Percentiles rank a stretch among this genome's conserved stretches.
These are phyloP conservation scores for Metopolophium dirhodum DNA, from an alignment of 1,140 invertebrate genomes.

Conservation along the genomic window DNA sequence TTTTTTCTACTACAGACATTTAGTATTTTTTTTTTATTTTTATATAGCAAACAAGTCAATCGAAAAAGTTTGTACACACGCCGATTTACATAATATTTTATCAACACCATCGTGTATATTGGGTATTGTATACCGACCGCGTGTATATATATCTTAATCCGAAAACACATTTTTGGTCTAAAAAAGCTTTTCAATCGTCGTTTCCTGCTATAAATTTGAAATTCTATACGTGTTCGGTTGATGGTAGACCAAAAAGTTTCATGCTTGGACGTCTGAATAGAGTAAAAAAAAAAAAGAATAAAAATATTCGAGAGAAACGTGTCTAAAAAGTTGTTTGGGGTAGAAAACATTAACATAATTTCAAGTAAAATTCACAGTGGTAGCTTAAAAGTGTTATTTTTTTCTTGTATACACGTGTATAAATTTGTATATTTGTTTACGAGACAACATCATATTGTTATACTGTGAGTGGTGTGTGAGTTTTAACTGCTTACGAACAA, in stretches of 20 bases:
- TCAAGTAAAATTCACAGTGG: neutral
- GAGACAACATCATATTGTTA: neutral
- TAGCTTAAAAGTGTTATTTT: neutral
- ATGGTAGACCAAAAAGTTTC: constrained; percentile 34
- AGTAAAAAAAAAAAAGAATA: neutral
- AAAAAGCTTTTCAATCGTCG: constrained; percentile 14
- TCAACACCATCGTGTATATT: neutral
- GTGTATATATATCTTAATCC: constrained; percentile 41
- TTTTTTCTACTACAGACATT: neutral
- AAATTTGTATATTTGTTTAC: neutral
- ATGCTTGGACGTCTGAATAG: constrained; percentile 1
- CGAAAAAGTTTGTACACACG: neutral
- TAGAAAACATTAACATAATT: neutral
- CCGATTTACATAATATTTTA: constrained; percentile 45
- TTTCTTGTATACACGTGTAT: neutral
- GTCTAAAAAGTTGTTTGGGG: neutral
- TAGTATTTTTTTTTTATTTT: neutral
- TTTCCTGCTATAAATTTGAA: constrained; percentile 16
- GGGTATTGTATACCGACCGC: neutral
- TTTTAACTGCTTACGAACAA: neutral
- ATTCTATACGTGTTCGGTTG: constrained; percentile 22
- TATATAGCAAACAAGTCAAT: neutral
- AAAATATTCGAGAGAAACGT: neutral
- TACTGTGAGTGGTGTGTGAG: neutral
- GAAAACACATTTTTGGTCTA: neutral